Percentiles rank a stretch among this genome's conserved stretches.
phyloP scores from a whole-genome alignment of 2,797 vertebrate genomes.

The Rhincodon typus region DNA sequence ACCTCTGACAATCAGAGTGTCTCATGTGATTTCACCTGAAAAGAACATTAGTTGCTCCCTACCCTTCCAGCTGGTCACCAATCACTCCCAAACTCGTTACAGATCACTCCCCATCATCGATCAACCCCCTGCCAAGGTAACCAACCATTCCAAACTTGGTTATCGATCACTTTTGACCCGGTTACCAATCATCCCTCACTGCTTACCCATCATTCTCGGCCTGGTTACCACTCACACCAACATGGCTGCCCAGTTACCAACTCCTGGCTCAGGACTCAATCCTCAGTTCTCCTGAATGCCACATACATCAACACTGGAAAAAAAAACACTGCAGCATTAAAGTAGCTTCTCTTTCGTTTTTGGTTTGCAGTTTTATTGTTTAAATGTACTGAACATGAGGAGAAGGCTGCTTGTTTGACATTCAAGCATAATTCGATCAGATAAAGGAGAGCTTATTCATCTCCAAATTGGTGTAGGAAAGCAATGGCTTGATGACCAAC shows the following conservation, averaged over 20 bases:
- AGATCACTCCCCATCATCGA: too few species aligned
- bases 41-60: background rate
- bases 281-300: background rate
- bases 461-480: background rate
- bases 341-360: background rate
- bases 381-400: background rate
- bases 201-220: background rate
- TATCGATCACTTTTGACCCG: background rate
- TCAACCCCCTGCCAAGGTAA: too few species aligned
- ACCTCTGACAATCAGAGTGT: background rate
- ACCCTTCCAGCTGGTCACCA: background rate
- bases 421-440: background rate
- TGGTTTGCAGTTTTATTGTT: background rate
- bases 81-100: too few species aligned
- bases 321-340: background rate
- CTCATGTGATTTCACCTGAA: background rate
- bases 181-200: too few species aligned
- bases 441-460: background rate
- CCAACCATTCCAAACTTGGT: too few species aligned
- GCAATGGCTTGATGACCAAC: background rate
- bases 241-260: background rate
- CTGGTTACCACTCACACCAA: background rate
- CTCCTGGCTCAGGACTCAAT: background rate
- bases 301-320: background rate
- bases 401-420: background rate